Evolutionary conservation across 2,113 vertebrate genomes (phyloP).

Genomic region (Odobenus rosmarus): DNA sequence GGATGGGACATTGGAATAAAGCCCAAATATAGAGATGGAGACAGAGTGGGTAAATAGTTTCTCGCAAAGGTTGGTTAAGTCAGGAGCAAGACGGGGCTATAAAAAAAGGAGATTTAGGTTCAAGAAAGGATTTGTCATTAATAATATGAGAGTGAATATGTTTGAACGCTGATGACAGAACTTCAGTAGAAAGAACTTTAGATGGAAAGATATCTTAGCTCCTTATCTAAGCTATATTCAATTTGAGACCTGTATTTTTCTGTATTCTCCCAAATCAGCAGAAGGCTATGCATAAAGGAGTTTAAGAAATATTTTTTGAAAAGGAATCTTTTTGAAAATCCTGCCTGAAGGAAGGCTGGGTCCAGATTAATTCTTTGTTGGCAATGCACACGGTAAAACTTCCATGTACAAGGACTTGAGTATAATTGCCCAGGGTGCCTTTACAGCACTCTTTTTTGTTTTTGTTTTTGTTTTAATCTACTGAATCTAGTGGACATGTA

Average conservation of each 20-base stretch:
- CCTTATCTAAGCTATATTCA: neutral
- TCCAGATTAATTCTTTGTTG: neutral
- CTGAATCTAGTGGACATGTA: neutral
- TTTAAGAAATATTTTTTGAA: neutral
- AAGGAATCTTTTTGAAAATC: neutral
- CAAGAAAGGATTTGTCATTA: neutral
- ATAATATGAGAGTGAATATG: neutral
- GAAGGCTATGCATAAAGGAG: neutral
- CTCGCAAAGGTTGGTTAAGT: neutral
- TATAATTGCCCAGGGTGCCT: neutral
- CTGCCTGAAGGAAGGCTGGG: neutral
- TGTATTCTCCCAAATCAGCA: neutral
- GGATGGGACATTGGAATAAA: neutral
- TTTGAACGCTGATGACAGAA: neutral
- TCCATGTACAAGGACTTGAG: neutral
- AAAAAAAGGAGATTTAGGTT: neutral
- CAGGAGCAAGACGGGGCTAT: neutral
- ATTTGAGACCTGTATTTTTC: neutral
- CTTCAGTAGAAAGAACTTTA: neutral
- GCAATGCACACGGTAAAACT: neutral
- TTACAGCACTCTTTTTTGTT: neutral
- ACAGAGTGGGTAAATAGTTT: neutral
- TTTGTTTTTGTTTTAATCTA: neutral
- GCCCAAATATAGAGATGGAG: neutral
- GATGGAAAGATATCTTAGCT: neutral